A percentile compares a stretch with the other conserved stretches of the same genome.
Evolutionary conservation across 2,113 vertebrate species (phyloP).

Genomic region (Mellivora capensis): DNA sequence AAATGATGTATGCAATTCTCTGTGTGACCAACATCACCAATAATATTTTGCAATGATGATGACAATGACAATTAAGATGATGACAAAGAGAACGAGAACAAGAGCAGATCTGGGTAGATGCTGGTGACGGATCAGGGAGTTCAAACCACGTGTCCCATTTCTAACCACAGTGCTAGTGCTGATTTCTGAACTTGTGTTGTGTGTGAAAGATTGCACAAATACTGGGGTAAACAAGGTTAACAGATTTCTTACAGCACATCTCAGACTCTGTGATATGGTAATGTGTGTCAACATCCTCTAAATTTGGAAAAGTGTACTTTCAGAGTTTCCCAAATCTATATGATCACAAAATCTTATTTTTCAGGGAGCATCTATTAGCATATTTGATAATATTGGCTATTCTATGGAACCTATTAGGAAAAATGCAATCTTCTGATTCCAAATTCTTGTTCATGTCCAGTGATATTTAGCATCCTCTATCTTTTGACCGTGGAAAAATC

Average conservation of each 20-base stretch:
- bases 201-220: not conserved
- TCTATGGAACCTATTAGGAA: not conserved
- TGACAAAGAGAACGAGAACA: not conserved
- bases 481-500: not conserved
- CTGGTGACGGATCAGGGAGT: not conserved
- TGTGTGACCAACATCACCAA: not conserved
- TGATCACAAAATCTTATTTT: not conserved
- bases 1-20: not conserved
- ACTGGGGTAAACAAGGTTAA: not conserved
- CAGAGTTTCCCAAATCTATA: not conserved
- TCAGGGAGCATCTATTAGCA: not conserved
- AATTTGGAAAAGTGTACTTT: not conserved
- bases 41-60: not conserved
- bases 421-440: not conserved
- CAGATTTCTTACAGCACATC: not conserved
- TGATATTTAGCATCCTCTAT: not conserved
- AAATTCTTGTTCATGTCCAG: not conserved
- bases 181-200: not conserved
- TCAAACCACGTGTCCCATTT: not conserved
- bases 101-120: not conserved
- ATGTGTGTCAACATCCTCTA: not conserved
- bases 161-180: not conserved
- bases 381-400: not conserved
- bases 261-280: not conserved
- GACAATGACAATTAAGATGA: not conserved